These are phyloP conservation scores for Paramormyrops kingsleyae DNA, from an alignment of 2,113 vertebrate species.

Conservation along the genomic window DNA sequence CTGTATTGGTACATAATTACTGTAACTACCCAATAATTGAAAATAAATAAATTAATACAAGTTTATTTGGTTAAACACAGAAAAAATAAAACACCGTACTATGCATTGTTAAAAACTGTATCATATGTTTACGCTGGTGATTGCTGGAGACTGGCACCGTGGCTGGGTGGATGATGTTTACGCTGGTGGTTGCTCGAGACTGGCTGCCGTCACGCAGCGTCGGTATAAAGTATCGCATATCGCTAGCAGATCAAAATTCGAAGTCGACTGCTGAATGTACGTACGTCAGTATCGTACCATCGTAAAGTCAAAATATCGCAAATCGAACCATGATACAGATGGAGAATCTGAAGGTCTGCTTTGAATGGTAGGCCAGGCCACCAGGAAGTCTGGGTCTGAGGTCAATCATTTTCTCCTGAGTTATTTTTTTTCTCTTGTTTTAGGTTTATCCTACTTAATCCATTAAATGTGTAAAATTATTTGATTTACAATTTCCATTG, in stretches of 20 bases:
- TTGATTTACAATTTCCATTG: not conserved
- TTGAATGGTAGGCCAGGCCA: not conserved
- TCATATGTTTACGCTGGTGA: not conserved
- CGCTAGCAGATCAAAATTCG: not conserved
- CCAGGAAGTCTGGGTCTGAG: not conserved
- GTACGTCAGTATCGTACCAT: not conserved
- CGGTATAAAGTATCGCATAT: not conserved
- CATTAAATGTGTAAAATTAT: not conserved
- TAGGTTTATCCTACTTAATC: not conserved
- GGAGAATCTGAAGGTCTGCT: not conserved
- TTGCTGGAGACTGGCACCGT: not conserved
- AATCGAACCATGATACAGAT: not conserved
- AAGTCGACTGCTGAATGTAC: not conserved
- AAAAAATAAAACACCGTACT: no score
- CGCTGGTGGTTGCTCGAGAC: not conserved
- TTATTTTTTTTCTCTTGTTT: not conserved
- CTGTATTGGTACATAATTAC: not conserved
- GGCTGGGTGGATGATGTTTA: not conserved
- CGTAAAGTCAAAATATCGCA: not conserved
- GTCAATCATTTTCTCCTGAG: not conserved
- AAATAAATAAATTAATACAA: not conserved
- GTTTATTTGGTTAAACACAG: not conserved
- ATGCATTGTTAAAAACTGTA: not conserved
- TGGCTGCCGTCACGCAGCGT: no score
- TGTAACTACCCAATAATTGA: not conserved